Conservation (phyloP, 2,797 vertebrate genomes). For the Sebastiscus albofasciatus region DNA sequence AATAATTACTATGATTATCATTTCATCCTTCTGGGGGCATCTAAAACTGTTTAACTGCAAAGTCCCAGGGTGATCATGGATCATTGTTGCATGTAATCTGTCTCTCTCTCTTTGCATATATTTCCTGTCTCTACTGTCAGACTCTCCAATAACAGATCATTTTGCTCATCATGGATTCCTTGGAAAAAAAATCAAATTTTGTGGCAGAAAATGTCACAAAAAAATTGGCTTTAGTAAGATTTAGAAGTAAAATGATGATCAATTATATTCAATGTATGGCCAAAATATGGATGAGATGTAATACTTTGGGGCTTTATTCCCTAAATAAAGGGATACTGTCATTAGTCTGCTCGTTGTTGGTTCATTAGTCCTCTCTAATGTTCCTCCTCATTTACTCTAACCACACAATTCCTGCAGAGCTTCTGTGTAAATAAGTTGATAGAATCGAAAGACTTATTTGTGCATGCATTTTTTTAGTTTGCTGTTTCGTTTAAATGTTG, state of each 20-base stretch:
- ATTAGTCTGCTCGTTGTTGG: conserved; percentile 1
- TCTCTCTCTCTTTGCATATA: background rate
- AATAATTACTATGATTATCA: background rate
- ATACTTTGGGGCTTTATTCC: background rate
- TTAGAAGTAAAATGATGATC: background rate
- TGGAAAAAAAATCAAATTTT: background rate
- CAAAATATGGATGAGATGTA: background rate
- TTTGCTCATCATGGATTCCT: background rate
- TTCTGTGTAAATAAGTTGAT: background rate
- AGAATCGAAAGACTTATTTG: conserved; percentile 1
- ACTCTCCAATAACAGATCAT: background rate
- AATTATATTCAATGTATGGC: background rate
- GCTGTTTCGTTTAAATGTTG: conserved; percentile 24
- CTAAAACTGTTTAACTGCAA: background rate
- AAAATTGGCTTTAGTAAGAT: background rate
- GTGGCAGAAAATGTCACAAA: background rate
- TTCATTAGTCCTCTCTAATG: conserved; percentile 4
- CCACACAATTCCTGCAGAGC: background rate
- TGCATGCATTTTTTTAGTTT: conserved; percentile 39
- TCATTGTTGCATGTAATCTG: background rate
- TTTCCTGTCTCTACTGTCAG: background rate
- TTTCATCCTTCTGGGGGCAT: background rate
- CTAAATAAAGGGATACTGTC: conserved; percentile 1
- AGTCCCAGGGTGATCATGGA: background rate
- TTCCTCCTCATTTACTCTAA: conserved; percentile 1